These are phyloP conservation scores for Eleginops maclovinus DNA, from an alignment of 2,113 vertebrate species.

Conservation along the genomic window DNA sequence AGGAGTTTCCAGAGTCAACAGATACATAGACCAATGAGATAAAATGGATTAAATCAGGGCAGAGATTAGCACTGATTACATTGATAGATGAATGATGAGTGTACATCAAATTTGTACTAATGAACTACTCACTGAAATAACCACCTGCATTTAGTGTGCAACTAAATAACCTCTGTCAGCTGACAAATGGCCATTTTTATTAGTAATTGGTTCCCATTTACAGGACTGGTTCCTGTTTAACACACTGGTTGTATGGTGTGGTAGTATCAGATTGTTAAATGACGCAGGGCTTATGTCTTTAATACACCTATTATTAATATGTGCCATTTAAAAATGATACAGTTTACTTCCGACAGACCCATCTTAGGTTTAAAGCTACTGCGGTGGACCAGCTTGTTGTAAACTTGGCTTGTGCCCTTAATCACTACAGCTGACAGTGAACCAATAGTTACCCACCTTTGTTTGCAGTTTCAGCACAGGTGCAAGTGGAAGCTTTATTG, in stretches of 20 bases:
- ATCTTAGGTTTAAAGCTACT: background rate
- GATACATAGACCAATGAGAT: background rate
- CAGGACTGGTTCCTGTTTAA: background rate
- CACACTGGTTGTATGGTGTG: background rate
- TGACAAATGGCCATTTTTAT: background rate
- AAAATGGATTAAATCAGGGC: background rate
- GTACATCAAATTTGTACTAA: background rate
- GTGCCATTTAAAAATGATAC: background rate
- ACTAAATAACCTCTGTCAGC: background rate
- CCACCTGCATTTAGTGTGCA: background rate
- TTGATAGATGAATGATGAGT: background rate
- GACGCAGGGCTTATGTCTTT: background rate
- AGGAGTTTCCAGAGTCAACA: background rate
- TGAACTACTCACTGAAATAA: background rate
- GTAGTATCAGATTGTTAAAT: background rate
- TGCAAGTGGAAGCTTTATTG: slow-evolving; percentile 7
- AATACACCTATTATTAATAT: background rate
- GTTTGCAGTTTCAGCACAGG: slow-evolving; percentile 40
- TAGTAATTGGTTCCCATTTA: background rate
- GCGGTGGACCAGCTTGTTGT: background rate
- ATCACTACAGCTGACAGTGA: slow-evolving; percentile 6
- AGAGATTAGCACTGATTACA: background rate
- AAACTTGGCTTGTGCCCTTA: slow-evolving; percentile 1
- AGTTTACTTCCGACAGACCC: background rate
- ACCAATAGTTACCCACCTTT: slow-evolving; percentile 38